Evolutionary conservation across 2,888 invertebrate genomes (phyloP).

Genomic region (Camponotus fellah): DNA sequence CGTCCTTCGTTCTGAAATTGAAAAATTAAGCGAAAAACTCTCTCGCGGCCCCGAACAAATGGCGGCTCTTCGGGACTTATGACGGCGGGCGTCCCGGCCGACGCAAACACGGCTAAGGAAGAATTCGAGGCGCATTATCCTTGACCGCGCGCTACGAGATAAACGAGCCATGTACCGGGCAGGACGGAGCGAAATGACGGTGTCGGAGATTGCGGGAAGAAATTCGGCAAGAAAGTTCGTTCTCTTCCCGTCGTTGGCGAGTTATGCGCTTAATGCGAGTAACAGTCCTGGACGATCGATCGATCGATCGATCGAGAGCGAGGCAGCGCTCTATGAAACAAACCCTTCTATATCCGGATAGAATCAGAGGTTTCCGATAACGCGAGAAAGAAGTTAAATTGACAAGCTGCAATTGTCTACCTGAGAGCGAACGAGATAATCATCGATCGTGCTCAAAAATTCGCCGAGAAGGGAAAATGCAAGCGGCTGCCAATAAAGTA

Average conservation of each 20-base stretch:
- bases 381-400: slow-evolving; percentile 61
- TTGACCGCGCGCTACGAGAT: slow-evolving; percentile 55
- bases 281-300: slow-evolving; percentile 5
- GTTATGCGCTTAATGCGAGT: slow-evolving; percentile 43
- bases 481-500: slow-evolving; percentile 62
- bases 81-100: slow-evolving; percentile 26
- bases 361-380: slow-evolving; percentile 54
- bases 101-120: slow-evolving; percentile 7
- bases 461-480: slow-evolving; percentile 50
- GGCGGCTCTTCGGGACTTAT: slow-evolving; percentile 51
- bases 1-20: slow-evolving; percentile 48
- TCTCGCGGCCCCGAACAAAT: slow-evolving; percentile 44
- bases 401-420: slow-evolving; percentile 62
- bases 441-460: slow-evolving; percentile 64
- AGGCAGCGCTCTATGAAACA: slow-evolving; percentile 18
- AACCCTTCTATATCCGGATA: slow-evolving; percentile 40
- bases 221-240: slow-evolving; percentile 50
- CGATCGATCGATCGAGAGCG: slow-evolving; percentile 15
- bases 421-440: slow-evolving; percentile 32
- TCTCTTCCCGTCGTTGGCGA: slow-evolving; percentile 16
- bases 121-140: slow-evolving; percentile 54
- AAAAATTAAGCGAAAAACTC: slow-evolving; percentile 56
- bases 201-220: slow-evolving; percentile 51
- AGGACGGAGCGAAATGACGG: slow-evolving; percentile 36
- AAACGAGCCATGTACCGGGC: slow-evolving; percentile 48